phyloP scores from a whole-genome alignment of 2,888 invertebrate species.

The Cephus pulcher region DNA sequence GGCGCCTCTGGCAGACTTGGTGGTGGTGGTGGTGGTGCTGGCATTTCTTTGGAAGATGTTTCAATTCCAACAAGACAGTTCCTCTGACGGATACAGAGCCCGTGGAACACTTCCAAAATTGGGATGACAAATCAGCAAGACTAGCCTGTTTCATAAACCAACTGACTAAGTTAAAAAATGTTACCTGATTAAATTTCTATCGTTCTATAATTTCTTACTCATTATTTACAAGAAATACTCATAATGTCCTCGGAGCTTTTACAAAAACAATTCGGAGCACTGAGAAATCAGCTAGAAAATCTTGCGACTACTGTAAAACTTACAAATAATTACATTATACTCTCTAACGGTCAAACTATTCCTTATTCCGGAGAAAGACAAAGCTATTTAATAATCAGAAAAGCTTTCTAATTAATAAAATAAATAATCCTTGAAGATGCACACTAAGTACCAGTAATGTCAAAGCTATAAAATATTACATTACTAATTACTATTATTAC shows the following conservation, averaged over 20 bases:
- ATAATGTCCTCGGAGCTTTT: no score
- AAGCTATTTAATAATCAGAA: not conserved
- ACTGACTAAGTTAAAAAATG: not conserved
- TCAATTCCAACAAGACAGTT: not conserved
- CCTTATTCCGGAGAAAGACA: not conserved
- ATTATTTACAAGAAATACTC: no score
- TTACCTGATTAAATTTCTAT: not conserved
- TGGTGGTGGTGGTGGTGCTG: slow-evolving; percentile 52
- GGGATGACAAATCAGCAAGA: not conserved
- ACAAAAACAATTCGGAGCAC: no score
- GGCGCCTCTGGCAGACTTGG: slow-evolving; percentile 51
- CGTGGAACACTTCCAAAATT: not conserved
- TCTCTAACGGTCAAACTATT: not conserved
- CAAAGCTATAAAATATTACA: not conserved
- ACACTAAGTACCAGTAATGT: not conserved
- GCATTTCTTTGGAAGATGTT: slow-evolving; percentile 34
- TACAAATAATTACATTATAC: not conserved
- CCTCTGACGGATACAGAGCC: not conserved
- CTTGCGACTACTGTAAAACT: no score
- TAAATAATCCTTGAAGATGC: not conserved
- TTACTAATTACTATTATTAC: not conserved
- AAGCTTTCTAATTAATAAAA: not conserved
- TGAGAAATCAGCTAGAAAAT: no score
- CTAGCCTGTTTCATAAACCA: not conserved
- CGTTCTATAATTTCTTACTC: not conserved